phyloP scores from a whole-genome alignment of 2,888 invertebrate genomes.

The Tetragonula carbonaria region DNA sequence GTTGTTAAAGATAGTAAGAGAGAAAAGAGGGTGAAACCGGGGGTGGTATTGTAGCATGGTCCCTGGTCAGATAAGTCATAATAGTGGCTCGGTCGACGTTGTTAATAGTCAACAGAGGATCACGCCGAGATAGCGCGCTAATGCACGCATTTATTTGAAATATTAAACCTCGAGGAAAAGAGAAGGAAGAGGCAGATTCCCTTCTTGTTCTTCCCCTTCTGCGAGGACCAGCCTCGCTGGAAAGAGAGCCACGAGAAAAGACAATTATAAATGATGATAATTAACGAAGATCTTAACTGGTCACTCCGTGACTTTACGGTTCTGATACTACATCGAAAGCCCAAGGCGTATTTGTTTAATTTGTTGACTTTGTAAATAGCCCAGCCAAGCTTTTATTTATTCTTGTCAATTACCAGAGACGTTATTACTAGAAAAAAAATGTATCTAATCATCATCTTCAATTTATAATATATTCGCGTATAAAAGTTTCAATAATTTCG shows the following conservation, averaged over 20 bases:
- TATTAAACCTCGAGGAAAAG: slow-evolving; percentile 78
- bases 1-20: slow-evolving; percentile 26
- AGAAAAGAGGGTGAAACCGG: slow-evolving; percentile 49
- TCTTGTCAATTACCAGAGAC: not conserved
- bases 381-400: not conserved
- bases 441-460: too few species aligned
- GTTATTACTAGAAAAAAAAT: not conserved
- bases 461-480: not conserved
- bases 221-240: slow-evolving; percentile 39
- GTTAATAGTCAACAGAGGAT: slow-evolving; percentile 82
- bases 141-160: slow-evolving; percentile 83
- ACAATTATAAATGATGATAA: slow-evolving; percentile 82
- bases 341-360: slow-evolving; percentile 38
- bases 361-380: slow-evolving; percentile 7
- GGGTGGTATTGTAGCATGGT: slow-evolving; percentile 69
- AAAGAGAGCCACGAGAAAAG: slow-evolving; percentile 64
- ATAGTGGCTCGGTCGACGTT: slow-evolving; percentile 79
- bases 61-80: slow-evolving; percentile 80
- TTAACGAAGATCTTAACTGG: slow-evolving; percentile 81
- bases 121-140: slow-evolving; percentile 82
- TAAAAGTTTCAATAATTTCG: not conserved
- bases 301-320: slow-evolving; percentile 78
- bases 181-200: slow-evolving; percentile 61
- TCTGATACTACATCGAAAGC: slow-evolving; percentile 57
- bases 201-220: slow-evolving; percentile 59